Conservation (phyloP, 2,113 vertebrate genomes). For the Hypomesus transpacificus region DNA sequence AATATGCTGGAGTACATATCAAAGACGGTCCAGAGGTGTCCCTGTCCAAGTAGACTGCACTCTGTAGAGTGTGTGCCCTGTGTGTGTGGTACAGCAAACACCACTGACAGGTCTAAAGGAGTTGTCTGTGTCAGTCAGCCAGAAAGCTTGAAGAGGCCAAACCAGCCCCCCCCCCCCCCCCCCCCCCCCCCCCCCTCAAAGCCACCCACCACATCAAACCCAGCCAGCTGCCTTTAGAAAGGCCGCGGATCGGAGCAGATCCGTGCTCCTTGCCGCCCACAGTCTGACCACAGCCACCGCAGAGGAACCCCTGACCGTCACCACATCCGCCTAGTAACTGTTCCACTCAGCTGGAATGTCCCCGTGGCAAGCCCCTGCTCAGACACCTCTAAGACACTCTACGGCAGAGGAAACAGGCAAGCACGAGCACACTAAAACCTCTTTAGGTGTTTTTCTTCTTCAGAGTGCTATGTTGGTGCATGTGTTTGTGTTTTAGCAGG, state of each 20-base stretch:
- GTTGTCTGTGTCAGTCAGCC: background rate
- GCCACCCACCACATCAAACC: slow-evolving; percentile 43
- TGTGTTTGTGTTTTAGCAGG: slow-evolving; percentile 22
- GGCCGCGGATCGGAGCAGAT: slow-evolving; percentile 37
- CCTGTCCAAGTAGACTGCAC: too few species aligned
- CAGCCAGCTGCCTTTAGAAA: slow-evolving; percentile 15
- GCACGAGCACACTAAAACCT: background rate
- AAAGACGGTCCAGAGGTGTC: too few species aligned
- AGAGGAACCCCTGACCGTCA: slow-evolving; percentile 45
- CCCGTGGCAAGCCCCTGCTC: slow-evolving; percentile 57
- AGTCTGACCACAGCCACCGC: slow-evolving; percentile 49
- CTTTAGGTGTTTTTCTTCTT: slow-evolving; percentile 13
- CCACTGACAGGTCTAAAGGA: slow-evolving; percentile 12
- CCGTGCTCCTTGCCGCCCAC: slow-evolving; percentile 17
- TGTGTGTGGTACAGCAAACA: too few species aligned
- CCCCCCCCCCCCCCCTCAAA: too few species aligned
- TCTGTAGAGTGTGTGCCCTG: too few species aligned
- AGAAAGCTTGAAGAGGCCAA: background rate
- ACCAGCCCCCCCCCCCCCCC: background rate
- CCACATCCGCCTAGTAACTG: slow-evolving; percentile 51
- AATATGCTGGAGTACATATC: too few species aligned
- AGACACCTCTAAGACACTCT: slow-evolving; percentile 28
- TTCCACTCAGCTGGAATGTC: slow-evolving; percentile 58
- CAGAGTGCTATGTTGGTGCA: slow-evolving; percentile 15
- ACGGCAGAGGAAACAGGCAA: background rate